Evolutionary conservation across 2,797 vertebrate genomes (phyloP), one percentile per base, ranked within the genome.

Genomic region (Acomys russatus): DNA sequence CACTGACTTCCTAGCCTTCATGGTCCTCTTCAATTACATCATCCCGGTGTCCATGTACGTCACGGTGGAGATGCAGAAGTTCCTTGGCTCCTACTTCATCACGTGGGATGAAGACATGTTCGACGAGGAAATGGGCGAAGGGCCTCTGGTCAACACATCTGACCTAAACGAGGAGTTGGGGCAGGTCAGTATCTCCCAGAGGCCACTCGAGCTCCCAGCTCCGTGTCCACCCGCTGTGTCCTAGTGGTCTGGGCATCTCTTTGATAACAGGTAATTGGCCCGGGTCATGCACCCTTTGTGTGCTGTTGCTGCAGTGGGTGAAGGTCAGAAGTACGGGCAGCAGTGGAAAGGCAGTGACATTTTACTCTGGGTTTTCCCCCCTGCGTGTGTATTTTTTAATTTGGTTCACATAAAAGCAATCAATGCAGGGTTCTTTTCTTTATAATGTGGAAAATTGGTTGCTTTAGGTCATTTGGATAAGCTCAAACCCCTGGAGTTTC

Each of bases 21-120:
- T 99, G 99, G 99, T 99, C 86, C 99, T 99, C 73, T 99, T 99
- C 98, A 99, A 99, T 99, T 99, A 99, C 99, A 99, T 99, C 98
- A 99, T 99, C 94, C 99, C 99, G 0, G 99, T 99, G 76, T 99
- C 99, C 91, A 99, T 99, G 99, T 99, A 99, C 5, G 99, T 99
- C 96, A 99, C 99, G 0, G 99, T 99, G 97, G 99, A 99, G 99
- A 99, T 99, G 99, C 99, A 99, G 98, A 99, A 99, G 98, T 99
- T 99, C 97, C 98, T 99, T 44, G 99, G 99, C 94, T 99, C 99
- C 59, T 99, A 99, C 94, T 99, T 99, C 97, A 99, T 99, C 97
- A 99, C 99, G 22, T 99, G 99, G 99, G 99, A 99, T 20, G 99
- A 99, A 17, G 99, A 99, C 95, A 99, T 99, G 99, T 99, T 99